Percentiles rank a stretch among this genome's conserved stretches.
Conservation (phyloP, 1,140 invertebrate genomes). For the Temnothorax longispinosus region DNA sequence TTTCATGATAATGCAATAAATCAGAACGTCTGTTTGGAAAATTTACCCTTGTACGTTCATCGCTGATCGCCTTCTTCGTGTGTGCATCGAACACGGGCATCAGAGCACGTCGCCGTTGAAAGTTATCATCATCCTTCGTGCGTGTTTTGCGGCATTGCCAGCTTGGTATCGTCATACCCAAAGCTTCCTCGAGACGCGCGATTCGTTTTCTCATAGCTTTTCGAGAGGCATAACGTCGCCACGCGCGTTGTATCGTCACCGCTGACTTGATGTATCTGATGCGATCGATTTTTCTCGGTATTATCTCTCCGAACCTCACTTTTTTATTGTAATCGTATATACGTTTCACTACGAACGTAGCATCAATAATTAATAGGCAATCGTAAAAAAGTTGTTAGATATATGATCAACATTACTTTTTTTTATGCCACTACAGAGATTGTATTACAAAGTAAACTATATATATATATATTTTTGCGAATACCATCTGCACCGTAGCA, state of each 20-base stretch:
- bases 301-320: conserved; percentile 44
- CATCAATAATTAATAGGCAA: background rate
- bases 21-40: conserved; percentile 1
- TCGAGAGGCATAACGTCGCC: conserved; percentile 82
- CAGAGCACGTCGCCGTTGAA: conserved; percentile 85
- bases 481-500: conserved; percentile 73
- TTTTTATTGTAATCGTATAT: conserved; percentile 66
- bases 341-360: conserved; percentile 33
- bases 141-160: conserved; percentile 80
- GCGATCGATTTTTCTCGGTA: conserved; percentile 61
- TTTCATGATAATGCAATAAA: background rate
- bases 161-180: conserved; percentile 82
- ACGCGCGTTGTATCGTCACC: conserved; percentile 84
- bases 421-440: background rate
- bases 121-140: conserved; percentile 84
- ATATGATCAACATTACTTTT: background rate
- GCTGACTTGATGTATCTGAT: conserved; percentile 76
- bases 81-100: conserved; percentile 85
- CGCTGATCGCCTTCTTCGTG: conserved; percentile 85
- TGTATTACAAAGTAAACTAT: conserved; percentile 37
- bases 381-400: background rate
- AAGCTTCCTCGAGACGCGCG: conserved; percentile 80
- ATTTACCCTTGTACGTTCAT: conserved; percentile 86
- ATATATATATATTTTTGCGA: conserved; percentile 10
- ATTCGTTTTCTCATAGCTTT: conserved; percentile 77